Base-by-base conservation (phyloP, 2,113 vertebrate genomes). In the Gulo gulo region DNA sequence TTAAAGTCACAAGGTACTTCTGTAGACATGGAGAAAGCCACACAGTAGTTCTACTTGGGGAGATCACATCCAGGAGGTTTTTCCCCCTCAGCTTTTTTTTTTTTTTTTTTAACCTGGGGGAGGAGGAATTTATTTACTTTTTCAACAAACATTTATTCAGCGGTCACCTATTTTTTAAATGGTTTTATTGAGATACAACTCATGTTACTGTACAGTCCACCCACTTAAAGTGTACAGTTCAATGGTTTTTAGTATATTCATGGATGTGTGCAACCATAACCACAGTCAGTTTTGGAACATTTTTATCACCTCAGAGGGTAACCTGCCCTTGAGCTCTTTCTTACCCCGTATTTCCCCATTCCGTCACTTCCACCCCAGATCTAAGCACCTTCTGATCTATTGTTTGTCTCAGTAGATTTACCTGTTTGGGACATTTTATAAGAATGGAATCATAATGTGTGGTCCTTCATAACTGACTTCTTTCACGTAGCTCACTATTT, bases 211-310 rank as follows among this genome's bases (percentile, higher is more conserved):
- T 42, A 39, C 6, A 23, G 34, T n/a, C 59, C n/a, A n/a, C 34
- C 7, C 52, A 29, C n/a, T 50, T 80, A 34, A 36, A 87, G 24
- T 42, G 15, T 57, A 4, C 2, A 47, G 4, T 93, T 50, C 12
- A 26, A 9, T 65, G 31, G 82, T 15, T 63, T 61, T 81, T 52
- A 79, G 50, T 45, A 12, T 29, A 45, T 59, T 86, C 74, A n/a
- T 59, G 52, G 76, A 39, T 50, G 45, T 88, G 20, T 63, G n/a
- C 6, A 18, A 34, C 55, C 47, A 59, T 78, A 12, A 34, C 39
- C 52, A 57, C 11, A 61, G 18, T 59, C 67, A 34, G 31, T 79
- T 96, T 59, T n/a, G 89, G 74, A 92, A 71, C 24, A 31, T 94
- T 82, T 45, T 88, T 24, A 24, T 86, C 47, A 52, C 61, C 39